A percentile compares a stretch with the other conserved stretches of the same genome.
Conservation (phyloP, 1,140 invertebrate species). For the Drepana arcuata region DNA sequence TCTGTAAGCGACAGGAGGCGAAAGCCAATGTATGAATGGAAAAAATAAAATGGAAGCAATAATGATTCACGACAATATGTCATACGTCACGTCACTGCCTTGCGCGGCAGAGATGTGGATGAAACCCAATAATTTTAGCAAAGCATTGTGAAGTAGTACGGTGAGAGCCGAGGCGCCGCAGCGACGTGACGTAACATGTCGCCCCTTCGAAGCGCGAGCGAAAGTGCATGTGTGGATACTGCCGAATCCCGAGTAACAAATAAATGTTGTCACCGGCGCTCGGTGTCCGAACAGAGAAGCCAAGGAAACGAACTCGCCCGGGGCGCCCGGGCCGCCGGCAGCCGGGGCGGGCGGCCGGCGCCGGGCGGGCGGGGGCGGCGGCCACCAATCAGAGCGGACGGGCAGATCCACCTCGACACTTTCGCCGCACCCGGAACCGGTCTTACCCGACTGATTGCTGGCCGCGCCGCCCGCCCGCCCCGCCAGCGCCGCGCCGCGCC, state of each 20-base stretch:
- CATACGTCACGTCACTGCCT: too few relatives aligned
- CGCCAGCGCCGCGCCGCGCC: conserved; percentile 21
- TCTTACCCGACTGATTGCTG: conserved; percentile 76
- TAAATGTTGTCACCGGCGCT: conserved; percentile 32
- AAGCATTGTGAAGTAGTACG: too few relatives aligned
- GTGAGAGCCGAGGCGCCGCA: too few relatives aligned
- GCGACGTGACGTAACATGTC: too few relatives aligned
- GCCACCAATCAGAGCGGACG: conserved; percentile 60
- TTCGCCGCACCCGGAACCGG: conserved; percentile 58
- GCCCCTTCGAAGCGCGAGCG: conserved; percentile 47
- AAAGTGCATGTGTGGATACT: conserved; percentile 68
- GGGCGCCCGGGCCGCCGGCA: conserved; percentile 4
- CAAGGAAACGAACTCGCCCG: conserved; percentile 20
- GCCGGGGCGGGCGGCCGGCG: neutral
- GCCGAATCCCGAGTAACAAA: conserved; percentile 49
- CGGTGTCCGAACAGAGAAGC: conserved; percentile 30
- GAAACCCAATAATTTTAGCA: too few relatives aligned
- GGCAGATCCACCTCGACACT: conserved; percentile 54
- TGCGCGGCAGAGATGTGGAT: too few relatives aligned
- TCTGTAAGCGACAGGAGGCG: too few relatives aligned
- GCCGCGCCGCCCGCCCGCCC: conserved; percentile 27
- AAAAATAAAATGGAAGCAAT: too few relatives aligned
- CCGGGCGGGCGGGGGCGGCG: conserved; percentile 26
- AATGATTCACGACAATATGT: too few relatives aligned
- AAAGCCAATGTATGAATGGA: too few relatives aligned